Conservation (phyloP, 2,888 invertebrate species). For the Oegoconia quadripuncta region DNA sequence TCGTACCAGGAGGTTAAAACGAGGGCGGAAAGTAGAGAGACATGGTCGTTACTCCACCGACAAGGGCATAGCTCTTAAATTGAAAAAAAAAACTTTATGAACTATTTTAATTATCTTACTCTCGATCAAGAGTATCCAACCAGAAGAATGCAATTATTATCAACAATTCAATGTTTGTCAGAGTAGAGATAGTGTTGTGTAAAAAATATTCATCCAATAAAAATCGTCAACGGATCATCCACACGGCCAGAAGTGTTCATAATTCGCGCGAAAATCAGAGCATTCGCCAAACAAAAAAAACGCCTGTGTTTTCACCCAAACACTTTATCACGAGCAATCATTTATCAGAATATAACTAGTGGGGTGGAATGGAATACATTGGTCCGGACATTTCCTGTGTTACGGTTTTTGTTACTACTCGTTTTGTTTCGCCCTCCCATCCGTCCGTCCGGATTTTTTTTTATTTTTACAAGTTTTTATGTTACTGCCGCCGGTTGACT, state of each 20-base stretch:
- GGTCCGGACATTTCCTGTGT: constrained; percentile 54
- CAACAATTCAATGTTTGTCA: neutral
- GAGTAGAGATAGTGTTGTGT: neutral
- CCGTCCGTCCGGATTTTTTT: constrained; percentile 1
- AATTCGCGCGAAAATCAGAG: constrained; percentile 5
- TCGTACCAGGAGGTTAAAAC: no score
- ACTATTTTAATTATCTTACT: no score
- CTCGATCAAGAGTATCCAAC: no score
- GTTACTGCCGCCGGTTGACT: constrained; percentile 5
- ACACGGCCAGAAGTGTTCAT: constrained; percentile 3
- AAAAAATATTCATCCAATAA: neutral
- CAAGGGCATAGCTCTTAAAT: no score
- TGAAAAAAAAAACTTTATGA: no score
- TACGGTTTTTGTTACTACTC: constrained; percentile 22
- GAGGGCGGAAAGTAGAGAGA: no score
- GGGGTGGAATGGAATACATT: constrained; percentile 62
- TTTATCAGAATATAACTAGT: constrained; percentile 74
- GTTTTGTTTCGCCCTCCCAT: constrained; percentile 3
- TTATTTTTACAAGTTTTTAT: constrained; percentile 14
- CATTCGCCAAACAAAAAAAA: constrained; percentile 2
- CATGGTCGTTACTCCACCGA: no score
- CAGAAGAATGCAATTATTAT: constrained; percentile 1
- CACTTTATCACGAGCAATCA: constrained; percentile 53
- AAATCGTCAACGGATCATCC: constrained; percentile 4
- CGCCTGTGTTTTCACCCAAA: constrained; percentile 23